Conservation (phyloP, 2,797 vertebrate genomes). For the Eurystomus glaucurus region DNA sequence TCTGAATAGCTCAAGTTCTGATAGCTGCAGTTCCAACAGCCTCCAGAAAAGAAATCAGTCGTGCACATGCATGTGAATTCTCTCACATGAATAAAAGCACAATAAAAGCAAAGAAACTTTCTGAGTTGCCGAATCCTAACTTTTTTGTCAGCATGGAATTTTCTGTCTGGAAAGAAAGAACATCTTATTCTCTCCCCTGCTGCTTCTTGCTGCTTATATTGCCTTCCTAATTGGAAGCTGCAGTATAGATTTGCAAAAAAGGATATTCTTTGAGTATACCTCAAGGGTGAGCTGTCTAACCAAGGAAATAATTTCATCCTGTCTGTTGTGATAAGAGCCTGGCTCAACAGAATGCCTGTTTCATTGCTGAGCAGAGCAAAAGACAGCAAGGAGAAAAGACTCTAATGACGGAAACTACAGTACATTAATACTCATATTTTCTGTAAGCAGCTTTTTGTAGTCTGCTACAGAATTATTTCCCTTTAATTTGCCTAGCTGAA, state of each 20-base stretch:
- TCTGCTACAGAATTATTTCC: neutral
- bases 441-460: neutral
- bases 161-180: slow-evolving; percentile 19
- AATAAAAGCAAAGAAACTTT: slow-evolving; percentile 8
- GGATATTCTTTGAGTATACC: slow-evolving; percentile 57
- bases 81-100: neutral
- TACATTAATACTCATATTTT: slow-evolving; percentile 3
- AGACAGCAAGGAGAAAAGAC: neutral
- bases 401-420: neutral
- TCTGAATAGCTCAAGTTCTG: neutral
- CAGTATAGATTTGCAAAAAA: slow-evolving; percentile 36
- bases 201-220: slow-evolving; percentile 6
- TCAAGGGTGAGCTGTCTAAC: slow-evolving; percentile 74
- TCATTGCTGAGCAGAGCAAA: neutral
- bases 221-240: slow-evolving; percentile 43
- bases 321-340: neutral
- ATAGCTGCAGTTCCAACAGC: neutral
- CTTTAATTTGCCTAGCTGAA: slow-evolving; percentile 17
- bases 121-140: neutral
- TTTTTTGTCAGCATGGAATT: slow-evolving; percentile 9
- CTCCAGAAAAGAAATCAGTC: neutral
- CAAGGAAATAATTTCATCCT: slow-evolving; percentile 41
- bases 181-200: neutral
- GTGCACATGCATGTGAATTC: neutral
- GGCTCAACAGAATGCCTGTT: neutral